These are phyloP conservation scores for Mystacides longicornis DNA, from an alignment of 2,888 invertebrate genomes.

Conservation along the genomic window DNA sequence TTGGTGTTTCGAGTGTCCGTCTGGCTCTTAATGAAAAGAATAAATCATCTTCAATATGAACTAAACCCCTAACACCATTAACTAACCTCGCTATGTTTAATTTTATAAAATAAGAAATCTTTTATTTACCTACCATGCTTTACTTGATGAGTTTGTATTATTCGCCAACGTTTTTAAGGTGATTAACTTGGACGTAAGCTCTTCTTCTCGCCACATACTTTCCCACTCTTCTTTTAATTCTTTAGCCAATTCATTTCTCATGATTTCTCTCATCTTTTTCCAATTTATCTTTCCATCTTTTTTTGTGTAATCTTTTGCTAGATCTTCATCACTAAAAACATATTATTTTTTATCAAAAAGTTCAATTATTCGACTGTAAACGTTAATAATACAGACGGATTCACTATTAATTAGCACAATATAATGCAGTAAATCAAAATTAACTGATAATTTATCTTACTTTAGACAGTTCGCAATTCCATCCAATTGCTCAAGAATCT, in stretches of 20 bases:
- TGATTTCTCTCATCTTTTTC: slow-evolving; percentile 41
- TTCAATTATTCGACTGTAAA: neutral
- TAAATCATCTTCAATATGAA: too few species aligned
- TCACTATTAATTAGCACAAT: neutral
- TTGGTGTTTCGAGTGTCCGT: too few species aligned
- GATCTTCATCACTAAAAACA: slow-evolving; percentile 40
- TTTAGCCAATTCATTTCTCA: slow-evolving; percentile 40
- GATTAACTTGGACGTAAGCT: slow-evolving; percentile 34
- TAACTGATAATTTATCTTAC: too few species aligned
- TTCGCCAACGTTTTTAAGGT: slow-evolving; percentile 9
- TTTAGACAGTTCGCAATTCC: neutral
- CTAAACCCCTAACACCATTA: too few species aligned
- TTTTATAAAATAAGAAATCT: too few species aligned
- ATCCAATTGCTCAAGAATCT: neutral
- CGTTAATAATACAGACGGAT: neutral
- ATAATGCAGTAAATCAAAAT: neutral
- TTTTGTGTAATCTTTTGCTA: slow-evolving; percentile 40
- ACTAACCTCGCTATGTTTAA: too few species aligned
- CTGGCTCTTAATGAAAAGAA: too few species aligned
- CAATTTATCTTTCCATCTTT: slow-evolving; percentile 41
- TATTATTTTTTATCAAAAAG: neutral
- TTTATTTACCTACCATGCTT: slow-evolving; percentile 16
- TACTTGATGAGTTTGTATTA: slow-evolving; percentile 1
- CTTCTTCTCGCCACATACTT: slow-evolving; percentile 44
- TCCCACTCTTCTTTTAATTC: slow-evolving; percentile 42